Evolutionary conservation across 2,888 invertebrate species (phyloP).

Genomic region (Dasypogon diadema): DNA sequence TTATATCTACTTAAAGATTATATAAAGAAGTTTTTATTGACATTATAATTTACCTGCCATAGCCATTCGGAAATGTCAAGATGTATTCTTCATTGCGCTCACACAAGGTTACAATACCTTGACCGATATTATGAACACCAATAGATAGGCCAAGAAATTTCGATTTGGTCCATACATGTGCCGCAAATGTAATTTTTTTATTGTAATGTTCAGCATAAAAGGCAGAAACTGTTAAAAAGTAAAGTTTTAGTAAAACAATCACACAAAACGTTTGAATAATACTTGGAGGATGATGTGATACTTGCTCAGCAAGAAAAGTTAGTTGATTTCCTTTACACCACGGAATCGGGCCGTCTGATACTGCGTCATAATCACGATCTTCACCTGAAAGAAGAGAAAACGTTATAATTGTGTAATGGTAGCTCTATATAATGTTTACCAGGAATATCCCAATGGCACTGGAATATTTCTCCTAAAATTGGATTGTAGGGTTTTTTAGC

Average conservation of each 20-base stretch:
- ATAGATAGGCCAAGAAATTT: slow-evolving; percentile 98
- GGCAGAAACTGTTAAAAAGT: slow-evolving; percentile 82
- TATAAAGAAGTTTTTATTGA: too few relatives aligned
- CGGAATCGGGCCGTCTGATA: slow-evolving; percentile 88
- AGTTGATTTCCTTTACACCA: slow-evolving; percentile 91
- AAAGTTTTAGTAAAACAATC: not conserved
- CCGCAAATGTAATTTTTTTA: slow-evolving; percentile 91
- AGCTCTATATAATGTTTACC: too few relatives aligned
- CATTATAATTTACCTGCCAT: slow-evolving; percentile 78
- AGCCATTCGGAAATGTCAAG: slow-evolving; percentile 97
- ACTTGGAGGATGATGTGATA: slow-evolving; percentile 99
- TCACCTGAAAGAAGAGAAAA: slow-evolving; percentile 57
- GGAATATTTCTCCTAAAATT: slow-evolving; percentile 95
- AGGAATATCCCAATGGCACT: slow-evolving; percentile 86
- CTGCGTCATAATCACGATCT: slow-evolving; percentile 63
- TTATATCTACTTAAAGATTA: not conserved
- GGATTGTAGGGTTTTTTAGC: slow-evolving; percentile 99
- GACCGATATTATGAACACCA: slow-evolving; percentile 97
- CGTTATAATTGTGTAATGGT: not conserved
- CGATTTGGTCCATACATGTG: slow-evolving; percentile 99
- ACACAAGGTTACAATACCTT: slow-evolving; percentile 89
- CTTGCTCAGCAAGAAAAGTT: slow-evolving; percentile 97
- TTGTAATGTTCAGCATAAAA: slow-evolving; percentile 98
- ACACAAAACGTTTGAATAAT: slow-evolving; percentile 60
- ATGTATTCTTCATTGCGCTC: slow-evolving; percentile 95